Evolutionary conservation across 2,113 vertebrate genomes (phyloP), one percentile per base, ranked within the genome.

Genomic region (Lophochroa leadbeateri): DNA sequence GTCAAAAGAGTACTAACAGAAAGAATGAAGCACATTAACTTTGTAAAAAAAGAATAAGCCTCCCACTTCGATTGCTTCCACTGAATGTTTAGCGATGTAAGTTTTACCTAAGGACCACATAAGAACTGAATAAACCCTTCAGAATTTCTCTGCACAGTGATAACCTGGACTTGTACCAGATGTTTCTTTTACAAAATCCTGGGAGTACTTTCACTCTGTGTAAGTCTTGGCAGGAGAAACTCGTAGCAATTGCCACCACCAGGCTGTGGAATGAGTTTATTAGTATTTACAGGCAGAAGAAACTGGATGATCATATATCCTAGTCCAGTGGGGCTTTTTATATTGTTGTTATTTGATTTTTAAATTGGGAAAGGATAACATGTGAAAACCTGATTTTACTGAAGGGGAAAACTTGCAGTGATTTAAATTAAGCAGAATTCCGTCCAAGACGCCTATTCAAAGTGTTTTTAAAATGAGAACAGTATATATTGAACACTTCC

Each of bases 191-290:
- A 46, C 52, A 91, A 86, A 86, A 81, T 88, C 69, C 69, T 92
- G 76, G 41, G 55, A 94, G 77, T 61, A 64, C 52, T 94, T 94
- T 72, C 6, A 3, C 17, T 86, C 64, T 65, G 13, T 55, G 55
- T 88, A 88, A 88, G 58, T 79, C 65, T 91, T 96, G 92, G 81
- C 92, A 74, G 57, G 28, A 93, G 64, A 81, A 82, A 81, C 47
- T 80, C 4, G 1, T 33, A 90, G 68, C 75, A 90, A 49, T 67
- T 85, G 69, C 85, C 82, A 88, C 87, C 67, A 50, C 11, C 61
- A 79, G 83, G 7, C 47, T 84, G 47, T 72, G 81, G 61, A 84
- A 86, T 86, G 71, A 81, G 10, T 83, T 94, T 70, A 52, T 75
- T 90, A 76, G 44, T 71, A 81, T 94, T 92, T 84, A 86, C 60